Percentiles rank a stretch among this genome's conserved stretches.
Conservation (phyloP, 2,888 invertebrate species). For the Tupiocoris notatus region DNA sequence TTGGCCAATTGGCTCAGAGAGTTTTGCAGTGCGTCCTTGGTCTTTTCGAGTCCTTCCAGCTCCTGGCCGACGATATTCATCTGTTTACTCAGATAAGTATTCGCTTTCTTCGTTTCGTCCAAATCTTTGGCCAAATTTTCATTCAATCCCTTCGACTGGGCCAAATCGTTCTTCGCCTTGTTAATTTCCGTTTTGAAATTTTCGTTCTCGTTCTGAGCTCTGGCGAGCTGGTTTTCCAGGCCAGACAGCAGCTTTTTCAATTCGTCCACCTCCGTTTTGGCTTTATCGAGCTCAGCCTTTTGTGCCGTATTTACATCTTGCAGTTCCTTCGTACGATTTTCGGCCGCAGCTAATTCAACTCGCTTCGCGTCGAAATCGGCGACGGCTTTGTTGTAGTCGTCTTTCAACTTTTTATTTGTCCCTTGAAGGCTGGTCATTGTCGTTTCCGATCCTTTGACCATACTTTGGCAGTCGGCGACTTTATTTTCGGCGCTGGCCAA, state of each 20-base stretch:
- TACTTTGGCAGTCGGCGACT: conserved; percentile 10
- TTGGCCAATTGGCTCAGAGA: conserved; percentile 3
- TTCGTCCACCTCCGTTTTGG: not conserved
- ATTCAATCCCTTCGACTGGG: conserved; percentile 17
- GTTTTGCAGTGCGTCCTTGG: conserved; percentile 25
- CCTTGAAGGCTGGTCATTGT: not conserved
- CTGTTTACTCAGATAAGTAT: conserved; percentile 6
- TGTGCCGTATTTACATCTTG: not conserved
- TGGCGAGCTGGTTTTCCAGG: conserved; percentile 16
- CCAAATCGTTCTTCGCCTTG: conserved; percentile 33
- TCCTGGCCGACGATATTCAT: not conserved
- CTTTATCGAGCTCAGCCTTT: conserved; percentile 11
- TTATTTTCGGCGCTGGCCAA: conserved; percentile 26
- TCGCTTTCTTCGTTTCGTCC: not conserved
- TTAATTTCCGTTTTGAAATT: conserved; percentile 32
- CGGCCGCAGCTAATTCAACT: conserved; percentile 2
- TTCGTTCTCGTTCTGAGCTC: conserved; percentile 22
- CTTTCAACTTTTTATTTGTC: conserved; percentile 25
- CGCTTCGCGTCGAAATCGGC: not conserved
- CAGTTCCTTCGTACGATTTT: not conserved
- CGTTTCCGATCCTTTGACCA: conserved; percentile 16
- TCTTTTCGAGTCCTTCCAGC: conserved; percentile 24
- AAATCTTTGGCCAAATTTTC: conserved; percentile 29
- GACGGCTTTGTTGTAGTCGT: conserved; percentile 23
- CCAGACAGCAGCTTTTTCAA: conserved; percentile 17